Conservation (phyloP, 2,888 invertebrate genomes). For the Hydrotaea cyrtoneurina region DNA sequence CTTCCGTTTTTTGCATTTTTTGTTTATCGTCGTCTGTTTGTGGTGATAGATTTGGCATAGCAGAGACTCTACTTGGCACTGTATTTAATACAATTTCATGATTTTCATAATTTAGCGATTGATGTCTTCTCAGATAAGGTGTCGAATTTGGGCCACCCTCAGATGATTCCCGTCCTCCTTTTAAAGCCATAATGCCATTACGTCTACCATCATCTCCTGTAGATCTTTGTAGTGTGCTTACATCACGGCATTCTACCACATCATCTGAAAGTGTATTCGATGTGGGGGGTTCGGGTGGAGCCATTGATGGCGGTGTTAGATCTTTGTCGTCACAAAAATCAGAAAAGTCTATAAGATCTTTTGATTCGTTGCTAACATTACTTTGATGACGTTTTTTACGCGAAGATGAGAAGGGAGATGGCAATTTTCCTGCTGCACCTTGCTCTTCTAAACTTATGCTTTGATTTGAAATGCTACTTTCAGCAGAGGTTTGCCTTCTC, state of each 20-base stretch:
- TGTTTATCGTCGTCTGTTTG: conserved; percentile 76
- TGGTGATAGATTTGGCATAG: conserved; percentile 69
- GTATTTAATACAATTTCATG: conserved; percentile 78
- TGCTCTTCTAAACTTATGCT: conserved; percentile 79
- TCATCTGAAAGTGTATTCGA: conserved; percentile 69
- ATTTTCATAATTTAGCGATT: conserved; percentile 80
- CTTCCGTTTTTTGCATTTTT: conserved; percentile 72
- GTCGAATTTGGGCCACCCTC: conserved; percentile 47
- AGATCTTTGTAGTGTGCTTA: conserved; percentile 77
- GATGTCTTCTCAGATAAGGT: conserved; percentile 74
- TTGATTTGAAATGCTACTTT: conserved; percentile 81
- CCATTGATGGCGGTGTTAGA: conserved; percentile 38
- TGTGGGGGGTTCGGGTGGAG: conserved; percentile 42
- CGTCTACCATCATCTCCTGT: conserved; percentile 79
- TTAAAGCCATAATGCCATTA: conserved; percentile 79
- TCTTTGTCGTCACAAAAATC: conserved; percentile 76
- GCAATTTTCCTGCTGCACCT: conserved; percentile 27
- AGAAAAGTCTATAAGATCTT: conserved; percentile 79
- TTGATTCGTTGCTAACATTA: conserved; percentile 63
- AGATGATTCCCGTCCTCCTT: conserved; percentile 64
- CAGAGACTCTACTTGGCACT: conserved; percentile 69
- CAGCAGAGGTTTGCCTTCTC: conserved; percentile 80
- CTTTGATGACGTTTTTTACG: conserved; percentile 54
- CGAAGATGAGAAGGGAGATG: conserved; percentile 29
- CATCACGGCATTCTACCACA: conserved; percentile 77